Evolutionary conservation across 2,797 vertebrate genomes (phyloP).

Genomic region (Merluccius polli): DNA sequence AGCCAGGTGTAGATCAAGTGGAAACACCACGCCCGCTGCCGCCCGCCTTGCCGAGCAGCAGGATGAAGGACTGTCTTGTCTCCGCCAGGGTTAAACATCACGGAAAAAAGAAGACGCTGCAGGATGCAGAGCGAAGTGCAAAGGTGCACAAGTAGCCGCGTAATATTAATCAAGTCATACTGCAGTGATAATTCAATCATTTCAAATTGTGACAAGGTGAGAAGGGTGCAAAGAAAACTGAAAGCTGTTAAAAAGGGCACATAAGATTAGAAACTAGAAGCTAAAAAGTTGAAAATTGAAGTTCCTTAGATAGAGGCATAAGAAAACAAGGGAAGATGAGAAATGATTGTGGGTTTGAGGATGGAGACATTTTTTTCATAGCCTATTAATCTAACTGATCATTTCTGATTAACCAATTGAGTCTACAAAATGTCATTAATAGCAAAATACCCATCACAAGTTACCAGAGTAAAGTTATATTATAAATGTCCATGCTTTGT

Average conservation of each 20-base stretch:
- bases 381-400: background rate
- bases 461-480: background rate
- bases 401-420: background rate
- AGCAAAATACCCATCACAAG: background rate
- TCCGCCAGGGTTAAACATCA: background rate
- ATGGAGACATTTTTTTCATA: background rate
- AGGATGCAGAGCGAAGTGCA: conserved; percentile 12
- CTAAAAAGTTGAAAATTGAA: background rate
- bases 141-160: background rate
- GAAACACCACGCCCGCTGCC: background rate
- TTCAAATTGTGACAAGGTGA: background rate
- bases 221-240: background rate
- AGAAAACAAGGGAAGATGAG: background rate
- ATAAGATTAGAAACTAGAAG: background rate
- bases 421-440: too few species aligned
- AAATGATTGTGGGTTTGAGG: background rate
- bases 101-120: background rate
- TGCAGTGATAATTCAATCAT: background rate
- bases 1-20: conserved; percentile 31
- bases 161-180: background rate
- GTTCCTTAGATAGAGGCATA: background rate
- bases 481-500: background rate
- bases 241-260: background rate
- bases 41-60: background rate
- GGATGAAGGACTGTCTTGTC: conserved; percentile 18